Evolutionary conservation across 1,140 invertebrate species (phyloP), one percentile per base, ranked within the genome.

Genomic region (Portunus trituberculatus): DNA sequence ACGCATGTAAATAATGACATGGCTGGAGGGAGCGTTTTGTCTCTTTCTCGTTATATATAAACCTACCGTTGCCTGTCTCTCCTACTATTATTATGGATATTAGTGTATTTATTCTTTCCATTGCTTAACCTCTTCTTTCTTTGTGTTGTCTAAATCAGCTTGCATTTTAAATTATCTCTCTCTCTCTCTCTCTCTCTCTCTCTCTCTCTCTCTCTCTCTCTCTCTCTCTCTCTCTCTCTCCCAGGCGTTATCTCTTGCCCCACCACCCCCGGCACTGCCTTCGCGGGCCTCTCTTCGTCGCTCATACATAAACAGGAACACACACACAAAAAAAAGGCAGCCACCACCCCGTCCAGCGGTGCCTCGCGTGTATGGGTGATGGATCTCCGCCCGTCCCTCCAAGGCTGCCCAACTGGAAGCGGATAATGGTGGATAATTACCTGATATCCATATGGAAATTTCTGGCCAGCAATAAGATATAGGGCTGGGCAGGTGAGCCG

Each of bases 381-480:
- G 91, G 59, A 92, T 32, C 20, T n/a, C 14, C 25, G 91, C 45
- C 91, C 91, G 82, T 82, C 32, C 59, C 59, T 20, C 67, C 91
- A 12, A 92, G 67, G 25, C 91, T 46, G 91, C n/a, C 67, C 39
- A 83, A 92, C 91, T 92, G 31, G 91, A 82, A 32, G 67, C 32
- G 59, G 67, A 83, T 92, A 92, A 92, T 92, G 39, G 52, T 20
- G 91, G 91, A 92, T 92, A 92, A 92, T 92, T 92, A 83, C 59
- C 91, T 83, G 67, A 92, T 92, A 92, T 83, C 91, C 91, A 82
- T 92, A 92, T 92, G 91, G 59, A 82, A 92, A 92, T 92, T 88
- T 83, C 29, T 31, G 32, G 4, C 67, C 52, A 25, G 20, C n/a
- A 29, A 82, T 82, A 59, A 29, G 91, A 48, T 92, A 45, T 14